Percentiles rank a stretch among this genome's conserved stretches.
Conservation (phyloP, 2,888 invertebrate genomes). For the Acanthosepion esculentum region DNA sequence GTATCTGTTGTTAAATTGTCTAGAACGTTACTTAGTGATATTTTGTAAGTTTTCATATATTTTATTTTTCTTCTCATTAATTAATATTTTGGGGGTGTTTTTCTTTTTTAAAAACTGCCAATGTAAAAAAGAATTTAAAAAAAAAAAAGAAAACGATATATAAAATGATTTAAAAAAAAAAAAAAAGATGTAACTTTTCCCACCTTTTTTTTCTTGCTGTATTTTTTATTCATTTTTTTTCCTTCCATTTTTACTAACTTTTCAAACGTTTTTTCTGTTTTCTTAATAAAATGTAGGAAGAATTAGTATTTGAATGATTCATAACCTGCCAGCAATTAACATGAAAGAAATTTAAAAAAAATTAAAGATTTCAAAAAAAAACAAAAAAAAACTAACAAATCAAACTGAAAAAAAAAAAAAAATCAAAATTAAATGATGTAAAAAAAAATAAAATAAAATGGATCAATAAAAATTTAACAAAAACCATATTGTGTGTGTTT, state of each 20-base stretch:
- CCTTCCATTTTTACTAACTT: background rate
- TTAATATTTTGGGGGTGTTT: slow-evolving; percentile 1
- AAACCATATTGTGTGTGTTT: background rate
- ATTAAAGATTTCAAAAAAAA: background rate
- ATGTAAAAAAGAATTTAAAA: background rate
- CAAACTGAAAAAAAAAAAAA: background rate
- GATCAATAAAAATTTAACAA: background rate
- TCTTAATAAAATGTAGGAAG: slow-evolving; percentile 1
- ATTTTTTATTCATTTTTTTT: background rate
- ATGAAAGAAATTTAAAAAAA: background rate
- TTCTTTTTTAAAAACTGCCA: background rate
- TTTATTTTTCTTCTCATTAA: background rate
- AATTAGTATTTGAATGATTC: background rate
- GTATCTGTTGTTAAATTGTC: background rate
- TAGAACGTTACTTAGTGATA: background rate
- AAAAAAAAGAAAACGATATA: background rate
- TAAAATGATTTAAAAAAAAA: background rate
- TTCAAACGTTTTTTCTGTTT: background rate
- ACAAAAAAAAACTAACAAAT: background rate
- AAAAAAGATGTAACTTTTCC: background rate
- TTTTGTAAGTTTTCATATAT: background rate
- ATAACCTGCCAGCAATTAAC: background rate
- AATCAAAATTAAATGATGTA: slow-evolving; percentile 13
- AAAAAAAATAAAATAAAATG: background rate
- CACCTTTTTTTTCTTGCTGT: background rate